Evolutionary conservation across 2,797 vertebrate species (phyloP).

Genomic region (Microhierax caerulescens): DNA sequence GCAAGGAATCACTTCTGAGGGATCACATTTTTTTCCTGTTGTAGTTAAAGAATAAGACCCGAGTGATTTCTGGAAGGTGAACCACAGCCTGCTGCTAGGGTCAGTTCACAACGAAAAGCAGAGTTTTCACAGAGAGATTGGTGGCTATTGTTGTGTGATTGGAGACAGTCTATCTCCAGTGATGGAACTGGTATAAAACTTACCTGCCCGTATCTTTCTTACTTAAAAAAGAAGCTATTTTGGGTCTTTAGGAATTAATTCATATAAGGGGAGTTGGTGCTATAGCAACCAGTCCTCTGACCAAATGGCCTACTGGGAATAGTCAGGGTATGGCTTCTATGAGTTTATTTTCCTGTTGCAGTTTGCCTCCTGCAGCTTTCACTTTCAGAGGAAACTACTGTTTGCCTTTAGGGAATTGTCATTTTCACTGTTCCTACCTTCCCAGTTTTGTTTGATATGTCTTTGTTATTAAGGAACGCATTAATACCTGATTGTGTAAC

Average conservation of each 20-base stretch:
- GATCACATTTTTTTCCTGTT: background rate
- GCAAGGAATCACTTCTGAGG: background rate
- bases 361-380: background rate
- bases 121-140: background rate
- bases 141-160: background rate
- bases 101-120: background rate
- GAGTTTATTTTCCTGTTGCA: background rate
- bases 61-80: background rate
- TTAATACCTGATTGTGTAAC: background rate
- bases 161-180: background rate
- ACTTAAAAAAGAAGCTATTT: background rate
- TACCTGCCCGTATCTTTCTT: background rate
- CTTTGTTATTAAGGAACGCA: background rate
- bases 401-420: background rate
- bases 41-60: background rate
- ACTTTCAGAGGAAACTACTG: background rate
- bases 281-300: conserved; percentile 26
- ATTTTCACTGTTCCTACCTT: background rate
- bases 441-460: background rate
- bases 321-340: background rate
- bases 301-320: background rate
- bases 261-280: background rate
- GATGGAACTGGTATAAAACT: background rate
- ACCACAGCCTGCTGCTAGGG: background rate
- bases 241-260: background rate